These are phyloP conservation scores for Melanostoma mellinum DNA, from an alignment of 2,888 invertebrate species.

Conservation along the genomic window DNA sequence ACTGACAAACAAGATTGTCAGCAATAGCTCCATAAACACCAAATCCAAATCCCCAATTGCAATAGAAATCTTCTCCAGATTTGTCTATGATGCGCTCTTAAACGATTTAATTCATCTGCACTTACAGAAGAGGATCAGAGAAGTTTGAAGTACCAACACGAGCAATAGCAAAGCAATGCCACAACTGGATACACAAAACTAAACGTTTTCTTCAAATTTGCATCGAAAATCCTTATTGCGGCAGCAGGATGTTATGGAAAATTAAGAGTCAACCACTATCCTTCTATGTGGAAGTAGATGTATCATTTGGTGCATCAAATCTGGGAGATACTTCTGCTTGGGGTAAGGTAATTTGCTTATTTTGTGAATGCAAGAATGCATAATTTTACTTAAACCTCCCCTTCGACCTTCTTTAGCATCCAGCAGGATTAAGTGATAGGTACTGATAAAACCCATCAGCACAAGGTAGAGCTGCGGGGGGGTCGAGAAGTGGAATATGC, in stretches of 20 bases:
- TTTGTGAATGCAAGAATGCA: constrained; percentile 59
- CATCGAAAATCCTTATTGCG: constrained; percentile 64
- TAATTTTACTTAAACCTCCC: constrained; percentile 16
- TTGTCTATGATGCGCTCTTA: not conserved
- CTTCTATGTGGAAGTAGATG: not conserved
- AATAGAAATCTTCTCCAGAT: constrained; percentile 19
- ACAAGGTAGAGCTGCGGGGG: not conserved
- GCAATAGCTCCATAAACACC: not conserved
- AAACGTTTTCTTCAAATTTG: constrained; percentile 57
- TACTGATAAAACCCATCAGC: constrained; percentile 63
- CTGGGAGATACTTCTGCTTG: constrained; percentile 17
- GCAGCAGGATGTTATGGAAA: constrained; percentile 56
- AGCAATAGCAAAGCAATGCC: constrained; percentile 33
- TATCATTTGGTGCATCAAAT: not conserved
- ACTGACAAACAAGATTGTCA: constrained; percentile 14
- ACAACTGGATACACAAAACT: constrained; percentile 25
- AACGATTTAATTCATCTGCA: constrained; percentile 32
- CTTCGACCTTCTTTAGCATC: constrained; percentile 8
- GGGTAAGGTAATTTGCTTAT: constrained; percentile 57
- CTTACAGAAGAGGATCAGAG: constrained; percentile 41
- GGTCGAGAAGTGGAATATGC: constrained; percentile 3
- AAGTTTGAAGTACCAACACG: constrained; percentile 32
- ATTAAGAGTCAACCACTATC: constrained; percentile 45
- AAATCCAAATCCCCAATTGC: constrained; percentile 16
- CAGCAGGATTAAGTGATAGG: constrained; percentile 67